Evolutionary conservation across 2,888 invertebrate species (phyloP), one percentile per base, ranked within the genome.

Genomic region (Campoletis raptor): DNA sequence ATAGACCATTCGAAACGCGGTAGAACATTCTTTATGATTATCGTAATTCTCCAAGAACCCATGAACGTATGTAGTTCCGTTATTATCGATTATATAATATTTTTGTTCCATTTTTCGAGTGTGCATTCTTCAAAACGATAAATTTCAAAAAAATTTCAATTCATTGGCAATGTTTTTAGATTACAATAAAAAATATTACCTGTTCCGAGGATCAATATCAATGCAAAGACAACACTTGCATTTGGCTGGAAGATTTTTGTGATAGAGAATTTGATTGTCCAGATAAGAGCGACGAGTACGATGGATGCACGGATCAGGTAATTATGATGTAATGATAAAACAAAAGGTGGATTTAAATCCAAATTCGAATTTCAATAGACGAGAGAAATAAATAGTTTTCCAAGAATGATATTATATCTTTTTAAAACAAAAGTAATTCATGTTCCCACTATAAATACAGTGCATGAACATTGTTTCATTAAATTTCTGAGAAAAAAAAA

Each of bases 201-300:
- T 93, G 93, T 61, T 83, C 85, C 7, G 15, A 57, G 10, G 81
- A 91, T 45, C 90, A 94, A 83, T 93, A 87, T 80, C 89, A 87
- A 72, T 94, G 94, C 67, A 4, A 15, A 1, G 92, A 92, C 85
- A 82, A 85, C 1, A 76, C 87, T 18, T 95, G 95, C 85, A 94
- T 95, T 84, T 91, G 93, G 0, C 66, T 87, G 15, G 90, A 91
- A 7, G 93, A 93, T 89, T 93, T 94, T 54, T 95, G 95, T 88
- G 94, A 95, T 80, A 90, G 91, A 9, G 87, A 89, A 48, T 3
- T 85, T 6, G 95, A 95, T 89, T 95, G 95, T 85, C 42, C 87
- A 0, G 95, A 95, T 88, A 89, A 88, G 7, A 94, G 94, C 72
- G 95, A 95, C 88, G 95, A 95, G 85, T 89, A 89, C n/a, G 66